phyloP scores from a whole-genome alignment of 2,797 vertebrate species.

The Apodemus agrarius region DNA sequence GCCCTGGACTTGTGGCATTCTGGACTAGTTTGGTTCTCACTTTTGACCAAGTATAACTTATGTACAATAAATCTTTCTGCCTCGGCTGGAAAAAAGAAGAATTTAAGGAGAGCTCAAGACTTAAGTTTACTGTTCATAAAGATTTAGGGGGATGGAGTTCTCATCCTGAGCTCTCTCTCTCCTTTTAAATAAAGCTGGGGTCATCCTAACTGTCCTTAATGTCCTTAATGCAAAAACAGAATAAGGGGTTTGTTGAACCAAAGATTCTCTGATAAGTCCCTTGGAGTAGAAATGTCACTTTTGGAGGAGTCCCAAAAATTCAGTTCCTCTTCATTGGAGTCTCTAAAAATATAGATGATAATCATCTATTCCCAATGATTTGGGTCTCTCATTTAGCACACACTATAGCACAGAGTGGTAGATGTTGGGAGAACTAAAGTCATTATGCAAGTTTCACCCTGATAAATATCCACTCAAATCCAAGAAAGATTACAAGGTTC shows the following conservation, averaged over 20 bases:
- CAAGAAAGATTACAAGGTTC: neutral
- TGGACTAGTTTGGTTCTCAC: neutral
- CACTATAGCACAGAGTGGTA: neutral
- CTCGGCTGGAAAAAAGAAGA: neutral
- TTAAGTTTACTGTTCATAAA: conserved; percentile 44
- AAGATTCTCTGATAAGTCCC: conserved; percentile 38
- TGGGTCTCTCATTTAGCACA: neutral
- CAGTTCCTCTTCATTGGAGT: neutral
- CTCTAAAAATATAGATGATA: neutral
- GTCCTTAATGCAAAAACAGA: conserved; percentile 45
- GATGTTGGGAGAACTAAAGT: neutral
- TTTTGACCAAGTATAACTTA: neutral
- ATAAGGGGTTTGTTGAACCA: conserved; percentile 35
- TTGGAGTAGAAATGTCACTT: conserved; percentile 27
- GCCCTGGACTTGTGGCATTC: neutral
- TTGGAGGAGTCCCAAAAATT: neutral
- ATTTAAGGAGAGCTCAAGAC: neutral
- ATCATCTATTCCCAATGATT: neutral
- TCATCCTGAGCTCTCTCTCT: neutral
- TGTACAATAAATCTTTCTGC: neutral
- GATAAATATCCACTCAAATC: neutral
- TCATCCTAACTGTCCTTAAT: neutral
- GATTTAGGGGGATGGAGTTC: conserved; percentile 14
- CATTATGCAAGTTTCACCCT: neutral
- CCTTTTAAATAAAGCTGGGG: conserved; percentile 15